Base-by-base conservation (phyloP, 2,113 vertebrate genomes). In the Pterophyllum scalare region DNA sequence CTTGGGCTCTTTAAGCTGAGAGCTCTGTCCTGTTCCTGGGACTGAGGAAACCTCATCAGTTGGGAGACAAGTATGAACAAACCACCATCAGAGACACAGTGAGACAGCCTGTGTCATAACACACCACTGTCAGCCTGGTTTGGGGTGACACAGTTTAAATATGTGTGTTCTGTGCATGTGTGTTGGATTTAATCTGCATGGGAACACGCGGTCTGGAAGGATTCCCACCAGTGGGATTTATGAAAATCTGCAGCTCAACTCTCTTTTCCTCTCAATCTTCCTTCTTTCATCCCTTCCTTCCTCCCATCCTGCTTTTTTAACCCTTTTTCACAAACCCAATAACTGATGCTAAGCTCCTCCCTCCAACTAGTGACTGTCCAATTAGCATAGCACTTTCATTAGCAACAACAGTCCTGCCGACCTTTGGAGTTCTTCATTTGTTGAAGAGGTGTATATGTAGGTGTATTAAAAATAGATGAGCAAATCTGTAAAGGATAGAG, bases 171-270 rank as follows among this genome's bases (percentile, higher is more conserved):
- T 75, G 33, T 64, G 60, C 56, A 61, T 49, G 74, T 83, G 28
- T 67, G 77, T 80, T 17, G 31, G 57, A 81, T 88, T 93, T 92
- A 93, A 92, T 93, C 91, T 91, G 89, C 79, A 81, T 59, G 75
- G 83, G 83, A 89, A 93, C 86, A 92, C 62, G 58, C 81, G 72
- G 85, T 87, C 87, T 94, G 92, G 93, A 90, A 84, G 74, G 81
- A 84, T 76, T 94, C 89, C 91, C 90, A 88, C 75, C 52, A 77
- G 75, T 82, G 72, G 89, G 91, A 94, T 92, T 94, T 94, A 59
- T 91, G 85, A 87, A 88, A 94, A 90, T 93, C 89, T 92, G 72
- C 62, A 59, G 82, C 87, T 90, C 65, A 80, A 80, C 82, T 79
- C 80, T 84, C 81, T 77, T 83, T 82, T 65, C 86, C 86, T 77